Percentiles rank a stretch among this genome's conserved stretches.
These are phyloP conservation scores for Ptychodera flava DNA, from an alignment of 35 echinoderm and acorn worm genomes.

Conservation along the genomic window DNA sequence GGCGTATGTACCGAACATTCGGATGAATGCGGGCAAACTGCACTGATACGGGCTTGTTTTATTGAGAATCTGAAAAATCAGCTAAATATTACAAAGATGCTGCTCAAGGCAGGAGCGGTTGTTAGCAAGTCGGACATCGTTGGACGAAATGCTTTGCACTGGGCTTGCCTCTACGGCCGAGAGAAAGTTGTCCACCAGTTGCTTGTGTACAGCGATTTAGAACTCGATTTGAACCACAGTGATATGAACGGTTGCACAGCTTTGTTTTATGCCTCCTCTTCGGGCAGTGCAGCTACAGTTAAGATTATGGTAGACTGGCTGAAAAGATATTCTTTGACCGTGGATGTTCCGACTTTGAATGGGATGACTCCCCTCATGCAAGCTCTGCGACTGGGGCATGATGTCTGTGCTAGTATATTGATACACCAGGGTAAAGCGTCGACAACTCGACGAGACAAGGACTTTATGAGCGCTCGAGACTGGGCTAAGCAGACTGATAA, in stretches of 20 bases:
- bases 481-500: slow-evolving; percentile 42
- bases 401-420: slow-evolving; percentile 72
- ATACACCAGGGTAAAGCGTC: slow-evolving; percentile 74
- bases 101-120: slow-evolving; percentile 37
- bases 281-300: slow-evolving; percentile 55
- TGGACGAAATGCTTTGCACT: slow-evolving; percentile 44
- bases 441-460: slow-evolving; percentile 36
- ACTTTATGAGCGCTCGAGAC: slow-evolving; percentile 44
- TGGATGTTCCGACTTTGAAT: slow-evolving; percentile 58
- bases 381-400: slow-evolving; percentile 46
- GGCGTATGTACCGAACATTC: slow-evolving; percentile 31
- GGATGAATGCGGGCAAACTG: slow-evolving; percentile 60
- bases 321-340: slow-evolving; percentile 42
- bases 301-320: slow-evolving; percentile 55
- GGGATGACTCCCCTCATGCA: slow-evolving; percentile 86
- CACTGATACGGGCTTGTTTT: slow-evolving; percentile 66
- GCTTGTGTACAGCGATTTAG: slow-evolving; percentile 35
- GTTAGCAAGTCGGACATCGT: slow-evolving; percentile 42
- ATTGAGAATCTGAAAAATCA: slow-evolving; percentile 55
- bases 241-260: slow-evolving; percentile 71
- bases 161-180: slow-evolving; percentile 61
- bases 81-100: slow-evolving; percentile 41
- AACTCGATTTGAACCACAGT: slow-evolving; percentile 57
- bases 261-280: slow-evolving; percentile 68
- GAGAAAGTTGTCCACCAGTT: slow-evolving; percentile 34